Conservation (phyloP, 2,888 invertebrate genomes). For the Nematopogon swammerdamellus region DNA sequence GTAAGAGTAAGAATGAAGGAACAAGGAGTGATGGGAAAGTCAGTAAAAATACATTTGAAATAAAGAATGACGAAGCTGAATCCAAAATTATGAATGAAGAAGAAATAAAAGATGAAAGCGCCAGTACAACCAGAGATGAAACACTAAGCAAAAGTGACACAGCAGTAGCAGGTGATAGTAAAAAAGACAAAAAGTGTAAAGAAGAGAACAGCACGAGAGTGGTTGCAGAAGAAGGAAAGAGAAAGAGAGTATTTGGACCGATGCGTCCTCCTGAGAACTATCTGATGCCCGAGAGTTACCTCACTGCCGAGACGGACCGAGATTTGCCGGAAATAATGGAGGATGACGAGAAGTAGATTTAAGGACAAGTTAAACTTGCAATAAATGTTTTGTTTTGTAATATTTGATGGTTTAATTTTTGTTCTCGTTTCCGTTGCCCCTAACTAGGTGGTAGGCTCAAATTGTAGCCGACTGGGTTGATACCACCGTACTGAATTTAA, state of each 20-base stretch:
- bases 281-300: conserved; percentile 42
- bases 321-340: conserved; percentile 46
- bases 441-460: no score
- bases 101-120: no score
- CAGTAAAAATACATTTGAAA: background rate
- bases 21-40: conserved; percentile 1
- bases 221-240: conserved; percentile 6
- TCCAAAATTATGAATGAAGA: background rate
- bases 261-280: conserved; percentile 49
- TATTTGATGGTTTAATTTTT: no score
- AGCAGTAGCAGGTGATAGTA: no score
- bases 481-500: no score
- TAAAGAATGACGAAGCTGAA: conserved; percentile 9
- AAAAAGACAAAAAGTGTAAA: no score
- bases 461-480: no score
- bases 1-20: conserved; percentile 6
- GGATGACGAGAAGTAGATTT: conserved; percentile 15
- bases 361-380: background rate
- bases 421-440: no score
- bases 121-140: no score
- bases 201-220: background rate
- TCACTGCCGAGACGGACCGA: conserved; percentile 36
- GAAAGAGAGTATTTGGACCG: conserved; percentile 36
- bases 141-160: no score
- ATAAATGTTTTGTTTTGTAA: no score